These are phyloP conservation scores for Phlogophora meticulosa DNA, from an alignment of 2,888 invertebrate genomes.

Conservation along the genomic window DNA sequence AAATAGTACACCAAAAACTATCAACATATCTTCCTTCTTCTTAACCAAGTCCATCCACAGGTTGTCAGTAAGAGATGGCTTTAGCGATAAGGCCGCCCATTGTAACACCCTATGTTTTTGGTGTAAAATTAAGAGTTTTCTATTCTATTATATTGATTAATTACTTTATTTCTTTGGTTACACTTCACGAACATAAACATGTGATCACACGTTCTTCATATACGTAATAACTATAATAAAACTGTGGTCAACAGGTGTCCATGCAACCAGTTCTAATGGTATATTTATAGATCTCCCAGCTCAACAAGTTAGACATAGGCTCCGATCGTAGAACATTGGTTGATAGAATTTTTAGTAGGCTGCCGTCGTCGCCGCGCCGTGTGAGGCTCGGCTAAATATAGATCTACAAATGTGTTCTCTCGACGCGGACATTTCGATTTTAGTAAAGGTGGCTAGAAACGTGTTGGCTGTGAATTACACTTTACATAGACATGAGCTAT, in stretches of 20 bases:
- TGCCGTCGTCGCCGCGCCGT: no score
- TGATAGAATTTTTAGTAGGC: slow-evolving; percentile 6
- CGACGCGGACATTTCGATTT: slow-evolving; percentile 2
- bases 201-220: neutral
- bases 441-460: neutral
- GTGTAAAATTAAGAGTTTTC: no score
- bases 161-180: no score
- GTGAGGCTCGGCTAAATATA: slow-evolving; percentile 4
- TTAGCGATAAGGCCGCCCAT: no score
- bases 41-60: no score
- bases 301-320: slow-evolving; percentile 46
- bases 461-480: neutral
- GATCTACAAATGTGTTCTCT: neutral
- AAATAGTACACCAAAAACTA: no score
- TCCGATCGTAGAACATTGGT: slow-evolving; percentile 5
- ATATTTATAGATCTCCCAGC: slow-evolving; percentile 15
- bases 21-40: no score
- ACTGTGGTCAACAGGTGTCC: slow-evolving; percentile 11
- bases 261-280: slow-evolving; percentile 13
- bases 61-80: no score
- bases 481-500: neutral
- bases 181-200: neutral
- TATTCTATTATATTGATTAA: no score
- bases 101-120: no score
- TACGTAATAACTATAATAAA: neutral